These are phyloP conservation scores for Drosophila fuyamai DNA, from an alignment of 1,140 invertebrate genomes.

Conservation along the genomic window DNA sequence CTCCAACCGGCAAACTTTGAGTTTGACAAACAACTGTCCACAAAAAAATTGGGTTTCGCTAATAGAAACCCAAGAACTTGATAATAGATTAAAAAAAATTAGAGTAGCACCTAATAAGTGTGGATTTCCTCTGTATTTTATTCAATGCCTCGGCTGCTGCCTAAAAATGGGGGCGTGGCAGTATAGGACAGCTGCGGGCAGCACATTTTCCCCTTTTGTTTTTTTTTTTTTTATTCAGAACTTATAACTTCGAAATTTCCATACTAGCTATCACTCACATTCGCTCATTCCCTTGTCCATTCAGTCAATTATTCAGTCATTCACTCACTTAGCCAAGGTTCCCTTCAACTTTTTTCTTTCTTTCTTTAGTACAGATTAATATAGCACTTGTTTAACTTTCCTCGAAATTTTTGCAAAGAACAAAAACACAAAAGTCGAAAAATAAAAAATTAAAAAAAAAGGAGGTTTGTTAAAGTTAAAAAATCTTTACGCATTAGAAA, in stretches of 20 bases:
- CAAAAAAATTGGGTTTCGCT: conserved; percentile 14
- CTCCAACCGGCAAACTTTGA: conserved; percentile 64
- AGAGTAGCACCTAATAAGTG: conserved; percentile 61
- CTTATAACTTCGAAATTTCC: conserved; percentile 22
- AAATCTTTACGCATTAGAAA: conserved; percentile 66
- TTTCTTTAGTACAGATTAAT: conserved; percentile 75
- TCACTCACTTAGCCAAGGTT: conserved; percentile 53
- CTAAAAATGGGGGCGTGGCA: conserved; percentile 58
- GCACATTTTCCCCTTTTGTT: conserved; percentile 15
- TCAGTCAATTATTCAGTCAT: conserved; percentile 9
- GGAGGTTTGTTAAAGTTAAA: conserved; percentile 20
- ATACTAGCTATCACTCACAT: conserved; percentile 32
- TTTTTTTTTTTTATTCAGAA: conserved; percentile 17
- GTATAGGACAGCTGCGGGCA: conserved; percentile 39
- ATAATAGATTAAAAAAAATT: conserved; percentile 29
- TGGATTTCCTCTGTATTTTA: conserved; percentile 14
- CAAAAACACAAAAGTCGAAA: conserved; percentile 37
- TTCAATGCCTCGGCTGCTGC: conserved; percentile 25
- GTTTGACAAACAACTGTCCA: conserved; percentile 67
- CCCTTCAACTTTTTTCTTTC: conserved; percentile 8
- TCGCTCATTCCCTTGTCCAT: conserved; percentile 10
- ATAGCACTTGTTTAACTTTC: conserved; percentile 70
- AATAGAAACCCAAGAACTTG: conserved; percentile 12
- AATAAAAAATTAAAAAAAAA: conserved; percentile 31
- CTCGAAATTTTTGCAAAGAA: conserved; percentile 27